Base-by-base conservation (phyloP, 1,140 invertebrate species). In the Heliothis subflexa region DNA sequence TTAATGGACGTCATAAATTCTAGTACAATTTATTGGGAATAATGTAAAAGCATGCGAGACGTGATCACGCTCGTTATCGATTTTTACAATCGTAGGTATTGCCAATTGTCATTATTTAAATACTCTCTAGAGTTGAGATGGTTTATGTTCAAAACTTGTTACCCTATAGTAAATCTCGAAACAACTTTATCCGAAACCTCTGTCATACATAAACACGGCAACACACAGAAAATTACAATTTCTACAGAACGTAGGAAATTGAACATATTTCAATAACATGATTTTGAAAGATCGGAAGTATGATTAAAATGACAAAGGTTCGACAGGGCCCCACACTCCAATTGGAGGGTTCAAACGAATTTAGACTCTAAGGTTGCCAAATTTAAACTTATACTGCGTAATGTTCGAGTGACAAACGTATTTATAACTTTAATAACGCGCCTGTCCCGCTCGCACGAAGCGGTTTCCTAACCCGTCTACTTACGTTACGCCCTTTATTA, bases 221-320 rank as follows among this genome's bases (percentile, higher is more conserved):
- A 78, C 78, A 85, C 81, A 77, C 79, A 80, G 81, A 87, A 88
- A 91, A 90, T 93, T 87, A 90, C 84, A 87, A 90, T 52, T 87
- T 73, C 86, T 88, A 85, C 84, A 79, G 86, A 89, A 87, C 81
- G 83, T 86, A 91, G 91, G 91, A 94, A 93, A 94, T 94, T 92
- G 91, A 91, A 94, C 92, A 94, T 94, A 94, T 94, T 93, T 94
- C 92, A 94, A 94, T 94, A 93, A 93, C 87, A 91, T 93, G 91
- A 94, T 92, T 93, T 93, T 89, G 90, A 90, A 93, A 93, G 92
- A 94, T 94, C 90, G 90, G 91, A 94, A 94, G 87, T 90, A 86
- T 89, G 92, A 93, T 94, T 93, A 94, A 92, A 93, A 93, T 94
- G 92, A 94, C 92, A 93, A 93, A 94, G 91, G 91, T 94, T 92